Conservation (phyloP, 2,113 vertebrate genomes). For the human (Homo sapiens) region DNA sequence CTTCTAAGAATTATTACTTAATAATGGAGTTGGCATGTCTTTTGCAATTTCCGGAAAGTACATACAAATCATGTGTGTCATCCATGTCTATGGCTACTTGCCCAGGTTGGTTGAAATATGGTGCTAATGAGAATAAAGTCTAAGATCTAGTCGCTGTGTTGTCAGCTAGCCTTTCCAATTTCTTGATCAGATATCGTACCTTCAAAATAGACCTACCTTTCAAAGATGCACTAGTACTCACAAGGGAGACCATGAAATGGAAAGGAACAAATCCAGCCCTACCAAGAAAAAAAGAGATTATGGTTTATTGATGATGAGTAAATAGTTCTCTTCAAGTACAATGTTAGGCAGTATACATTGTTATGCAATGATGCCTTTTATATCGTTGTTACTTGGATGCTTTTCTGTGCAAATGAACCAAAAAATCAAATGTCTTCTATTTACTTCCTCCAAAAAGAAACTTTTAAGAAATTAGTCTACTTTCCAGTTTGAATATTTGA, state of each 20-base stretch:
- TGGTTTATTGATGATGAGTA: neutral
- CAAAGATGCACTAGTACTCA: neutral
- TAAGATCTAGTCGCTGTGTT: neutral
- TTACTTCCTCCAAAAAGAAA: neutral
- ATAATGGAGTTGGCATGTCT: neutral
- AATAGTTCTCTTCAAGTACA: neutral
- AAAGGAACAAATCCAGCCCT: neutral
- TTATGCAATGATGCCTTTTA: neutral
- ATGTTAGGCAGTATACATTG: neutral
- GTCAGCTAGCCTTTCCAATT: neutral
- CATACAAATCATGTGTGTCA: neutral
- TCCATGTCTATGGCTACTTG: neutral
- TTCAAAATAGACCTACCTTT: neutral
- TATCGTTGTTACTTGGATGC: neutral
- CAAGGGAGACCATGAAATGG: neutral
- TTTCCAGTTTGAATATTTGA: neutral
- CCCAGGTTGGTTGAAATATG: neutral
- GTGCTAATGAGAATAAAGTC: neutral
- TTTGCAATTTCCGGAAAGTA: neutral
- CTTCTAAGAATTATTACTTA: neutral
- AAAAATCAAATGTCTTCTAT: neutral
- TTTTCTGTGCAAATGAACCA: neutral
- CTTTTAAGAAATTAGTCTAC: neutral
- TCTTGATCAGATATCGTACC: neutral
- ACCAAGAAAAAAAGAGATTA: neutral